These are phyloP conservation scores for Enteromius argenteus DNA, from an alignment of 2,797 vertebrate genomes.

Conservation along the genomic window DNA sequence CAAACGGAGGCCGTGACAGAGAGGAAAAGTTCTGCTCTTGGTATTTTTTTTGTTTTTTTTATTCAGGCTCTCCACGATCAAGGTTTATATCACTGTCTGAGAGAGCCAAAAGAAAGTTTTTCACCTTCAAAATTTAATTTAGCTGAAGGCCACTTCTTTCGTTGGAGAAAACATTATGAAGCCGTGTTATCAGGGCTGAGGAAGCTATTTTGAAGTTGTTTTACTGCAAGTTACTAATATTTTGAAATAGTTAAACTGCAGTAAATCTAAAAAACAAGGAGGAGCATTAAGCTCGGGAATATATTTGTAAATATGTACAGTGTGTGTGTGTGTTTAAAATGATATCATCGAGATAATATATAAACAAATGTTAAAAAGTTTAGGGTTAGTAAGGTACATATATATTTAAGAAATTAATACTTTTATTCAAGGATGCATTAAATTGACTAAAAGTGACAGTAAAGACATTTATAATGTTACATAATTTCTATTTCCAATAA, in stretches of 20 bases:
- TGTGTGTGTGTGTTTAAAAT: neutral
- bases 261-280: neutral
- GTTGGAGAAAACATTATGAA: constrained; percentile 18
- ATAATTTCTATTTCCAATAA: neutral
- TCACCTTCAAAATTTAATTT: constrained; percentile 32
- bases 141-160: constrained; percentile 23
- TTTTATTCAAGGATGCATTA: neutral
- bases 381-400: neutral
- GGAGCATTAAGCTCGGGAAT: neutral
- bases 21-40: constrained; percentile 20
- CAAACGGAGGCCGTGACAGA: constrained; percentile 10
- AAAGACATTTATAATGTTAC: neutral
- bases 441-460: neutral
- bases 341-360: neutral
- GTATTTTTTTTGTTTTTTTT: neutral
- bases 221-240: neutral
- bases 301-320: neutral
- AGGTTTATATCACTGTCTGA: constrained; percentile 35
- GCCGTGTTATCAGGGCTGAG: neutral
- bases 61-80: constrained; percentile 23
- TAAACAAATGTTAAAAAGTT: neutral
- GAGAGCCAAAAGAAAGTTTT: constrained; percentile 28
- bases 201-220: neutral
- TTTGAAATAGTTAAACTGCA: neutral
- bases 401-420: neutral